Evolutionary conservation across 1,140 invertebrate species (phyloP), one percentile per base, ranked within the genome.

Genomic region (Cydia strobilella): DNA sequence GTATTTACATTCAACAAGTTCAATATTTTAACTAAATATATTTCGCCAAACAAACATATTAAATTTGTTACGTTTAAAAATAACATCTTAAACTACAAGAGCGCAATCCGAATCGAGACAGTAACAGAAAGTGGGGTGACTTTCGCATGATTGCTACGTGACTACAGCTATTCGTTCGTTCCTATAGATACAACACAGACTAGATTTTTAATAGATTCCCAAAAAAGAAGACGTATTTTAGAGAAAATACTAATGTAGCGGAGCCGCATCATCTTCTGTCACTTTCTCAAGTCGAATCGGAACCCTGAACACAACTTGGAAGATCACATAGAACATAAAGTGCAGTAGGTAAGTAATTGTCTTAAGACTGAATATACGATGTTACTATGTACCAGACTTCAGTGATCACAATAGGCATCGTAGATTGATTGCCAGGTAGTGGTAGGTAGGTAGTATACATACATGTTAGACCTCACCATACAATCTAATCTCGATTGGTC

Each of bases 401-500:
- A 35, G 31, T 69, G 31, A 69, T 69, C 65, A 69, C 65, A 69
- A 69, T 18, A 69, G 65, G 65, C 65, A 69, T 69, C 65, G 65
- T 69, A 69, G 65, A 69, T 35, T 9, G 65, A 69, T 69, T 69
- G 65, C 31, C 65, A 20, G 65, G 5, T 69, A 69, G 65, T 39
- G 35, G 65, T 39, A 69, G 65, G 31, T 39, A 42, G 65, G 25
- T 66, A 51, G 48, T 51, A 51, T 51, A 51, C 10, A 10, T 66
- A 66, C 63, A 31, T 79, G 35, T 85, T 80, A 81, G 83, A 85
- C 82, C 80, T 82, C 74, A 81, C 77, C 79, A 76, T 75, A 76
- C 76, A 79, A 75, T 82, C 84, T 62, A 48, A 69, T 74, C 78
- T 82, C 77, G 76, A 83, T 91, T 91, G 89, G 89, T 91, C 89